Percentiles rank a stretch among this genome's conserved stretches.
Conservation (phyloP, 2,888 invertebrate genomes). For the Orthosia incerta region DNA sequence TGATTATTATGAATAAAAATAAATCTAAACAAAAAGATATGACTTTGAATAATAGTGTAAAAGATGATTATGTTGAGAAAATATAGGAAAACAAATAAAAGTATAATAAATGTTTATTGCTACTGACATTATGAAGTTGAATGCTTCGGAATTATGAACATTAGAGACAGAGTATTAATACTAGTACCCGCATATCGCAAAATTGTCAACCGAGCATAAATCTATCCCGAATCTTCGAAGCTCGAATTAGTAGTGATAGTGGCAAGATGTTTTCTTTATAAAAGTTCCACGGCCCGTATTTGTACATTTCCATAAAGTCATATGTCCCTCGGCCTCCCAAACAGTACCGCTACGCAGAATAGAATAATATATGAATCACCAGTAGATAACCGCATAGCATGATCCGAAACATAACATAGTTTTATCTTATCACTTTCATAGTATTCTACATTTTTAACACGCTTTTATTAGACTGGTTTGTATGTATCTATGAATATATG, state of each 20-base stretch:
- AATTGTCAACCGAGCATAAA: not conserved
- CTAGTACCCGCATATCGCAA: not conserved
- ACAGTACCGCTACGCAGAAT: conserved; percentile 40
- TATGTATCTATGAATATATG: too few relatives aligned
- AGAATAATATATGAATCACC: conserved; percentile 47
- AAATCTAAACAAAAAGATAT: too few relatives aligned
- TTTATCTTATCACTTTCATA: conserved; percentile 56
- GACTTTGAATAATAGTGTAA: too few relatives aligned
- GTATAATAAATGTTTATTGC: too few relatives aligned
- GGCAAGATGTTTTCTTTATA: conserved; percentile 27
- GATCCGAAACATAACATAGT: conserved; percentile 44
- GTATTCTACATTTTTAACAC: conserved; percentile 42
- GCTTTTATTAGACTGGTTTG: too few relatives aligned
- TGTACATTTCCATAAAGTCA: conserved; percentile 52
- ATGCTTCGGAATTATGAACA: too few relatives aligned
- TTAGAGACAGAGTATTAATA: too few relatives aligned
- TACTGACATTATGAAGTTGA: too few relatives aligned
- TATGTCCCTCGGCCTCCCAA: conserved; percentile 28
- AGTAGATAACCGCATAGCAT: conserved; percentile 50
- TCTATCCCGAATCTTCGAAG: conserved; percentile 8
- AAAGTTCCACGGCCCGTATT: conserved; percentile 27
- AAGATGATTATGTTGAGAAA: too few relatives aligned
- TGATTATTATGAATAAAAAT: too few relatives aligned
- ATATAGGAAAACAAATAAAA: too few relatives aligned
- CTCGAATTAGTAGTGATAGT: not conserved